Percentiles rank a stretch among this genome's conserved stretches.
Conservation (phyloP, 1,140 invertebrate genomes). For the Euwallacea similis region DNA sequence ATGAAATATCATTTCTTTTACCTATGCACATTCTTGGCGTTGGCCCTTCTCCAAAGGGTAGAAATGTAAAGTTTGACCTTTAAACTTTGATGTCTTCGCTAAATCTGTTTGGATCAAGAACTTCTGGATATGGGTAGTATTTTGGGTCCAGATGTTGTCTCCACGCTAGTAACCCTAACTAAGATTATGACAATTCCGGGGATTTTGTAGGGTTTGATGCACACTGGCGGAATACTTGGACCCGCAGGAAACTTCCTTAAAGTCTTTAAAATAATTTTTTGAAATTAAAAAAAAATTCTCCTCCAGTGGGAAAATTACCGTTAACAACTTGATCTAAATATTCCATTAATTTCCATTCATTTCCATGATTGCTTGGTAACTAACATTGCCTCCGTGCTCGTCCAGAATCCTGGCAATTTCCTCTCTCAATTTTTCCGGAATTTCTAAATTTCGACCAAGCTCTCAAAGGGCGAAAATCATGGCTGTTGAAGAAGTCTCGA, state of each 20-base stretch:
- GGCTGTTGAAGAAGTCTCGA: constrained; percentile 52
- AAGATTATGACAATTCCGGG: constrained; percentile 25
- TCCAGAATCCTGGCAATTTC: constrained; percentile 54
- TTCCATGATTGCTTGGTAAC: constrained; percentile 60
- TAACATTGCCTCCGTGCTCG: constrained; percentile 56
- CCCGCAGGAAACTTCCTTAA: constrained; percentile 61
- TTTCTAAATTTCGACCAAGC: constrained; percentile 52
- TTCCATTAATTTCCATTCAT: no score
- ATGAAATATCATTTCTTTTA: no score
- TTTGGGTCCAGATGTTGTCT: constrained; percentile 23
- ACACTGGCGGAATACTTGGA: constrained; percentile 55
- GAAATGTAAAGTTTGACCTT: neutral
- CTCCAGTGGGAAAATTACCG: constrained; percentile 54
- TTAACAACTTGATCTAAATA: constrained; percentile 48
- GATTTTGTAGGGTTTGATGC: constrained; percentile 56
- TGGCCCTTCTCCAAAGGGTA: constrained; percentile 26
- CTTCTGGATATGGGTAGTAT: constrained; percentile 22
- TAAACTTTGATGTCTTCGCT: constrained; percentile 3
- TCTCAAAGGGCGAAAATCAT: constrained; percentile 53
- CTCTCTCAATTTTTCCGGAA: constrained; percentile 54
- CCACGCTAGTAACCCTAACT: constrained; percentile 11
- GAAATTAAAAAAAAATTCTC: neutral
- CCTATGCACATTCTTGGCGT: constrained; percentile 51
- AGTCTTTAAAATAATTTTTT: constrained; percentile 55
- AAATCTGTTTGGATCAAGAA: constrained; percentile 25